Evolutionary conservation across 2,797 vertebrate genomes (phyloP).

Genomic region (Cryptoblepharus egeriae): DNA sequence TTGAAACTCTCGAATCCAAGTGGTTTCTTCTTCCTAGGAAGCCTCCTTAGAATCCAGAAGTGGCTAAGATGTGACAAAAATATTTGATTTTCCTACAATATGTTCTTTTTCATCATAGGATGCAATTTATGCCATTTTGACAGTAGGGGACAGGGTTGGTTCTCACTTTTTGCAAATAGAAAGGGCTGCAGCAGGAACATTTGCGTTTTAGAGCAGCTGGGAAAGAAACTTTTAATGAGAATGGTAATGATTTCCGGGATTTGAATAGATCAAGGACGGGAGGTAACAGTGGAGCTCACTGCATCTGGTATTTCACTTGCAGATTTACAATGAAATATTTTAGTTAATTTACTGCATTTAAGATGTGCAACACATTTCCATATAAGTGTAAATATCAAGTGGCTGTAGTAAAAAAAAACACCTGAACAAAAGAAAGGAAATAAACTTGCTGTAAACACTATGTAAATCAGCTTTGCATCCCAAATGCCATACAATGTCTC

Average conservation of each 20-base stretch:
- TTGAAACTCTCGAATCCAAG: too few relatives aligned
- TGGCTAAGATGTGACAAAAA: too few relatives aligned
- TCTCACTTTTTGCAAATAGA: too few relatives aligned
- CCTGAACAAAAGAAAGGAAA: constrained; percentile 38
- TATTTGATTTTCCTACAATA: too few relatives aligned
- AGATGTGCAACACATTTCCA: constrained; percentile 2
- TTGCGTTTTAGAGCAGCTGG: not conserved
- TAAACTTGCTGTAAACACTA: constrained; percentile 30
- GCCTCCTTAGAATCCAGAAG: too few relatives aligned
- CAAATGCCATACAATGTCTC: constrained; percentile 40
- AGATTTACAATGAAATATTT: not conserved
- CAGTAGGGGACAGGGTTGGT: too few relatives aligned
- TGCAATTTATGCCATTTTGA: too few relatives aligned
- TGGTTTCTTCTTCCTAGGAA: too few relatives aligned
- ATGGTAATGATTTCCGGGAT: not conserved
- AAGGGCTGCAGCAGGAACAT: too few relatives aligned
- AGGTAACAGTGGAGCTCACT: not conserved
- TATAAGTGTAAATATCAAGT: constrained; percentile 38
- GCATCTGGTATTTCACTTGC: not conserved
- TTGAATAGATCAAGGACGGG: not conserved
- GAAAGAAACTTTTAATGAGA: not conserved
- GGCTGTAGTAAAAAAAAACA: constrained; percentile 28
- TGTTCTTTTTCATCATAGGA: too few relatives aligned
- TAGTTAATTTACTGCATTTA: not conserved
- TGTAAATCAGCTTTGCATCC: not conserved